A percentile compares a stretch with the other conserved stretches of the same genome.
Evolutionary conservation across 1,140 invertebrate genomes (phyloP).

Genomic region (Harpegnathos saltator): DNA sequence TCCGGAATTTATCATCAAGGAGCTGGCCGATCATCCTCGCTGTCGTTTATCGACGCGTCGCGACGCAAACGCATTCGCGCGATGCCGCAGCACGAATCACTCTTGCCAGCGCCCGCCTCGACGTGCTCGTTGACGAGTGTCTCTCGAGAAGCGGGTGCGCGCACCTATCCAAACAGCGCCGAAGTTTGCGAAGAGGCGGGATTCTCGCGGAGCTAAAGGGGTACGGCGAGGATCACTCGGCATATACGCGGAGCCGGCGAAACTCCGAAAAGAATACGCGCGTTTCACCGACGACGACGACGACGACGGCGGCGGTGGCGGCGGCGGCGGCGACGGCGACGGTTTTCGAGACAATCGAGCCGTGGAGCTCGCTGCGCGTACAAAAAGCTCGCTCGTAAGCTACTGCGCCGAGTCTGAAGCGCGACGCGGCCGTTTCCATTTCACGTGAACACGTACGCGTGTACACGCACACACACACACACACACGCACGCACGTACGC

Average conservation of each 20-base stretch:
- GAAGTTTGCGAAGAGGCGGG: constrained; percentile 55
- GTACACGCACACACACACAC: not conserved
- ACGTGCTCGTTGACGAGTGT: constrained; percentile 60
- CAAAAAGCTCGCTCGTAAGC: constrained; percentile 54
- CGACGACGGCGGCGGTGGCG: too few relatives aligned
- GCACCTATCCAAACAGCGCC: constrained; percentile 70
- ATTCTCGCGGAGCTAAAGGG: not conserved
- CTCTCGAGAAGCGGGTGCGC: constrained; percentile 65
- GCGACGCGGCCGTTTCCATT: constrained; percentile 8
- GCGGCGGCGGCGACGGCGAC: too few relatives aligned
- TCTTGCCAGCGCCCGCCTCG: constrained; percentile 11
- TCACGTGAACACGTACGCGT: not conserved
- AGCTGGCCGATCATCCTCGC: not conserved
- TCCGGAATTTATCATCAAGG: constrained; percentile 8
- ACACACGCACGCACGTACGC: not conserved
- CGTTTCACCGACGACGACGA: constrained; percentile 71
- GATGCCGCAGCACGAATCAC: constrained; percentile 44
- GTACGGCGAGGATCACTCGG: constrained; percentile 5
- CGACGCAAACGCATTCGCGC: not conserved
- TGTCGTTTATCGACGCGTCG: constrained; percentile 17
- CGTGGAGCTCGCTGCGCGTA: constrained; percentile 37
- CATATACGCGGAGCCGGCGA: constrained; percentile 8
- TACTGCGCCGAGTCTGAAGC: constrained; percentile 27
- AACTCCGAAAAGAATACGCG: constrained; percentile 65
- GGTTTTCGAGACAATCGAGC: constrained; percentile 77